Percentiles rank a stretch among this genome's conserved stretches.
Conservation (phyloP, 2,797 vertebrate species). For the Leuciscus waleckii region DNA sequence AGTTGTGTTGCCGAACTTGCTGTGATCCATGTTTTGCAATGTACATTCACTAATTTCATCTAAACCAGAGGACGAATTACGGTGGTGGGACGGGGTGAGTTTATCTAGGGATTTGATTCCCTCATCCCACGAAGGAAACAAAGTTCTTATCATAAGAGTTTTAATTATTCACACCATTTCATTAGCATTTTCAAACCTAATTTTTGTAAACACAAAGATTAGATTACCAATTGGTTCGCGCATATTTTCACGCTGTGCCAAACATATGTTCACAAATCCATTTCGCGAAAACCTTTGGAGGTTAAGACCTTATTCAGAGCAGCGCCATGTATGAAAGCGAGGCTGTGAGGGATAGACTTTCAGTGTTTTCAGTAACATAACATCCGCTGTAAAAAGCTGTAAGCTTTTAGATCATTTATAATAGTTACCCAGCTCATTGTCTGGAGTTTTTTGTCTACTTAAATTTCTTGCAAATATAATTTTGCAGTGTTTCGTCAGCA, state of each 20-base stretch:
- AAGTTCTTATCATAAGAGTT: neutral
- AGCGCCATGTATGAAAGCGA: no score
- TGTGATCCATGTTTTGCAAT: neutral
- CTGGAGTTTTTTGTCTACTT: no score
- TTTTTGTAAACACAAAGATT: slow-evolving; percentile 10
- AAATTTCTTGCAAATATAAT: no score
- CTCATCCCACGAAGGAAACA: neutral
- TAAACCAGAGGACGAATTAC: neutral
- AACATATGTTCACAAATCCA: neutral
- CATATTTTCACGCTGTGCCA: slow-evolving; percentile 12
- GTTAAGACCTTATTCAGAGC: neutral
- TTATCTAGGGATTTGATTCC: neutral
- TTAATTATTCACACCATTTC: neutral
- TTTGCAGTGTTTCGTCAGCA: no score
- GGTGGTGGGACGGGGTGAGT: neutral
- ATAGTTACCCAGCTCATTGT: no score
- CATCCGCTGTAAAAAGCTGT: no score
- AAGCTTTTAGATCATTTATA: no score
- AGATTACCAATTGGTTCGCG: neutral
- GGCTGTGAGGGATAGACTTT: no score
- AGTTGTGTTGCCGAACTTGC: neutral
- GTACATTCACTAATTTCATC: neutral
- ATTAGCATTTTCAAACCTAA: neutral
- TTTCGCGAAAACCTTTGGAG: neutral
- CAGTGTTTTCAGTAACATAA: no score